Conservation (phyloP, 2,113 vertebrate genomes). For the Pteruthius melanotis region DNA sequence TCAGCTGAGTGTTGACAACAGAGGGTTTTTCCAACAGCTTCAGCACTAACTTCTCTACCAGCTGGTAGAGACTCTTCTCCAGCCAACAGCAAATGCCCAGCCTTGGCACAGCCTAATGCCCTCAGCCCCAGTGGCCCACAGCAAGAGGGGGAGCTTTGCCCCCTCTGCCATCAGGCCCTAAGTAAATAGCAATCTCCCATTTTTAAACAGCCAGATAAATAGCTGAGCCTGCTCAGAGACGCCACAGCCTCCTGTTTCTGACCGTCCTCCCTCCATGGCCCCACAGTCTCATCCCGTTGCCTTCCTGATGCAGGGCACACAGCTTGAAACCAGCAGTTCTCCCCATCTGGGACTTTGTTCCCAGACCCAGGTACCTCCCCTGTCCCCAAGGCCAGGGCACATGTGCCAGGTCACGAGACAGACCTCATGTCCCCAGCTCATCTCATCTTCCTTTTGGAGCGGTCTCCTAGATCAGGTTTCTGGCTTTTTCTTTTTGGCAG, state of each 20-base stretch:
- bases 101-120: neutral
- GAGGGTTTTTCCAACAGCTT: neutral
- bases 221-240: neutral
- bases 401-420: constrained; percentile 55
- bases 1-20: neutral
- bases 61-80: neutral
- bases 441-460: constrained; percentile 53
- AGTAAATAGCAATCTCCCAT: constrained; percentile 1
- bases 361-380: constrained; percentile 10
- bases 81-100: neutral
- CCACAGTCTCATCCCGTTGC: fast-evolving
- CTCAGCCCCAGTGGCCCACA: neutral
- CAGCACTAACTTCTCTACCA: neutral
- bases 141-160: neutral
- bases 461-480: constrained; percentile 32
- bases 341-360: neutral
- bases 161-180: neutral
- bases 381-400: constrained; percentile 8
- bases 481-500: constrained; percentile 54
- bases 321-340: neutral
- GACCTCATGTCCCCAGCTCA: constrained; percentile 44
- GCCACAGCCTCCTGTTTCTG: neutral
- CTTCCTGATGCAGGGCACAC: neutral
- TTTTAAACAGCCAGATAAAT: neutral
- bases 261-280: neutral